A percentile compares a stretch with the other conserved stretches of the same genome.
These are phyloP conservation scores for Aphrophora alni DNA, from an alignment of 2,888 invertebrate species.

Conservation along the genomic window DNA sequence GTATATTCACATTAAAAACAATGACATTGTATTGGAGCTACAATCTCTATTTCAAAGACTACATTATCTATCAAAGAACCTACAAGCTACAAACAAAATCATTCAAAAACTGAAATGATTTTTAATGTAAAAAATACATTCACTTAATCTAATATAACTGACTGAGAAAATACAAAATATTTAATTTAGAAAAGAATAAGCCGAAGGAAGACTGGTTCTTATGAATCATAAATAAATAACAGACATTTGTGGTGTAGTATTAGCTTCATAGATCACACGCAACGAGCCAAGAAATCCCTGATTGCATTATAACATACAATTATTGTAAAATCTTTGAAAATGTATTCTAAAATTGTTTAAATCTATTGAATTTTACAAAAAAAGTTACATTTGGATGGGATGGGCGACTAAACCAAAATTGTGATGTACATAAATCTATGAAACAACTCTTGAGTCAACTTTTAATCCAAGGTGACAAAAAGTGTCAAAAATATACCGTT, in stretches of 20 bases:
- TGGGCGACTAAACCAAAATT: neutral
- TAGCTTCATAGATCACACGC: neutral
- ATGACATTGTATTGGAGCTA: constrained; percentile 45
- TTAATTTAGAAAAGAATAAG: constrained; percentile 41
- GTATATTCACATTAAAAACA: constrained; percentile 51
- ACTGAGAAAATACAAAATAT: constrained; percentile 39
- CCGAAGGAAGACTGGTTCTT: constrained; percentile 32
- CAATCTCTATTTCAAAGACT: constrained; percentile 33
- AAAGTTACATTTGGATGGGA: neutral
- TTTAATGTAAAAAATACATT: constrained; percentile 30
- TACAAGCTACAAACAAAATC: constrained; percentile 36
- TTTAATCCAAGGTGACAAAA: constrained; percentile 31
- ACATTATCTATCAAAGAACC: constrained; percentile 45
- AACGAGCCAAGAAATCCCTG: neutral
- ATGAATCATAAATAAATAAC: neutral
- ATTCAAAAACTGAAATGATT: constrained; percentile 21
- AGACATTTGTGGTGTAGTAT: neutral
- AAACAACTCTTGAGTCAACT: constrained; percentile 28
- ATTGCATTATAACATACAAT: neutral
- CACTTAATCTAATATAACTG: constrained; percentile 32
- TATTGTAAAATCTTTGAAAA: neutral
- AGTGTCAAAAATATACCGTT: constrained; percentile 37
- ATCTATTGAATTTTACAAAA: neutral
- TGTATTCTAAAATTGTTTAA: constrained; percentile 19
- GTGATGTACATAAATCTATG: constrained; percentile 13